Evolutionary conservation across 2,113 vertebrate species (phyloP).

Genomic region (Muscicapa adusta): DNA sequence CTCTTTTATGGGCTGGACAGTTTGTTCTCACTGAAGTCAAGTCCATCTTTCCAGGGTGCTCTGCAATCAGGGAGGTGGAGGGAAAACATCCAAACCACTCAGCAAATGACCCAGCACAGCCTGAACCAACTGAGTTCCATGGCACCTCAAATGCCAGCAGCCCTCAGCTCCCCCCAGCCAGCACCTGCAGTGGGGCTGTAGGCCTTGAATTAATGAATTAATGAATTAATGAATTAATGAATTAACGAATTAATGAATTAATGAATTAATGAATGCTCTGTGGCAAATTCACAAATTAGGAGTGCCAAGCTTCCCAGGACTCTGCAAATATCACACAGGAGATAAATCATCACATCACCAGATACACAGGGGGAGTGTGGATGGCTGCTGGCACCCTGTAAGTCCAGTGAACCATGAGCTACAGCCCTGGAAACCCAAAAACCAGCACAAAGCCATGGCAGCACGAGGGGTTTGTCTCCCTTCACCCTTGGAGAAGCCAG

Average conservation of each 20-base stretch:
- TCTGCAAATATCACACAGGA: background rate
- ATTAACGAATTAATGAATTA: no score
- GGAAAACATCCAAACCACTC: background rate
- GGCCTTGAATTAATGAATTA: background rate
- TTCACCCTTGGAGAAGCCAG: background rate
- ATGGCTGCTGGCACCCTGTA: background rate
- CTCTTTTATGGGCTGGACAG: background rate
- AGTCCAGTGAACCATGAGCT: background rate
- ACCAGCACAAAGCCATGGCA: rapidly evolving
- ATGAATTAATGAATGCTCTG: background rate
- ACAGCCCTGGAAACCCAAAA: background rate
- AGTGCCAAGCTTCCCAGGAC: background rate
- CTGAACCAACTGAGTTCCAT: rapidly evolving
- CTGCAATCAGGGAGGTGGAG: background rate
- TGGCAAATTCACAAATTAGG: rapidly evolving
- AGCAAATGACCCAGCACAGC: background rate
- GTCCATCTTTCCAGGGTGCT: background rate
- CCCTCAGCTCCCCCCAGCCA: background rate
- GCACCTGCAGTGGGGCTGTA: background rate
- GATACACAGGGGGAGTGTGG: rapidly evolving
- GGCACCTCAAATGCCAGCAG: background rate
- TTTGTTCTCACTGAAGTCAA: background rate
- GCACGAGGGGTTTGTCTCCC: background rate
- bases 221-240: no score
- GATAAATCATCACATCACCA: background rate